Evolutionary conservation across 2,888 invertebrate species (phyloP).

Genomic region (Teleogryllus oceanicus): DNA sequence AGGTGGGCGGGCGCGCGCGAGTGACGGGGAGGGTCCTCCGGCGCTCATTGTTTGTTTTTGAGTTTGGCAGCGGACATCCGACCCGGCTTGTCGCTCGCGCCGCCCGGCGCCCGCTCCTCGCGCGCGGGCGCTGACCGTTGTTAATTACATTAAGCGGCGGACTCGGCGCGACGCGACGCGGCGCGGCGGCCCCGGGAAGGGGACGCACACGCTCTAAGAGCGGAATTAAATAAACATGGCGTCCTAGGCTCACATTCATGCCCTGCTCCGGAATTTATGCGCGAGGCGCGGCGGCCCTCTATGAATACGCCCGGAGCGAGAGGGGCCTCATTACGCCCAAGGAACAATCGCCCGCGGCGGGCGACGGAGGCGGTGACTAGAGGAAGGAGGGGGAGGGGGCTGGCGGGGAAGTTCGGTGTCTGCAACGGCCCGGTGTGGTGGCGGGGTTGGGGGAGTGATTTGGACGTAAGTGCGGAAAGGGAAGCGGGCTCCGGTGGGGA

Average conservation of each 20-base stretch:
- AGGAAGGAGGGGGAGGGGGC: background rate
- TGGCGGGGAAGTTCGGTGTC: too few relatives aligned
- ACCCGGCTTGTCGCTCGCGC: too few relatives aligned
- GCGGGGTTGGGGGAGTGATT: too few relatives aligned
- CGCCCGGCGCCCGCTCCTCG: too few relatives aligned
- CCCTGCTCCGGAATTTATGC: background rate
- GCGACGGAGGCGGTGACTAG: background rate
- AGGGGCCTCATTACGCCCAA: background rate
- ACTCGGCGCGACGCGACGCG: background rate
- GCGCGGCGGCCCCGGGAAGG: background rate
- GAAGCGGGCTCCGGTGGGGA: too few relatives aligned
- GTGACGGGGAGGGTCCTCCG: too few relatives aligned
- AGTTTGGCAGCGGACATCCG: too few relatives aligned
- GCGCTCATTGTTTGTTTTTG: too few relatives aligned
- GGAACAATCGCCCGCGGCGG: background rate
- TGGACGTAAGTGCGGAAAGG: too few relatives aligned
- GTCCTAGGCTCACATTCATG: background rate
- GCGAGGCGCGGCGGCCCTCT: background rate
- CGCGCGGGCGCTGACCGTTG: too few relatives aligned
- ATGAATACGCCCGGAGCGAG: background rate
- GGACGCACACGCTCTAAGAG: background rate
- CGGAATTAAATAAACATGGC: slow-evolving; percentile 3
- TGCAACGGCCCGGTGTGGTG: too few relatives aligned
- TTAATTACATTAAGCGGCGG: background rate
- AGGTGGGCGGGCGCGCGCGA: too few relatives aligned